Evolutionary conservation across 2,797 vertebrate genomes (phyloP).

Genomic region (Telmatherina bonti): DNA sequence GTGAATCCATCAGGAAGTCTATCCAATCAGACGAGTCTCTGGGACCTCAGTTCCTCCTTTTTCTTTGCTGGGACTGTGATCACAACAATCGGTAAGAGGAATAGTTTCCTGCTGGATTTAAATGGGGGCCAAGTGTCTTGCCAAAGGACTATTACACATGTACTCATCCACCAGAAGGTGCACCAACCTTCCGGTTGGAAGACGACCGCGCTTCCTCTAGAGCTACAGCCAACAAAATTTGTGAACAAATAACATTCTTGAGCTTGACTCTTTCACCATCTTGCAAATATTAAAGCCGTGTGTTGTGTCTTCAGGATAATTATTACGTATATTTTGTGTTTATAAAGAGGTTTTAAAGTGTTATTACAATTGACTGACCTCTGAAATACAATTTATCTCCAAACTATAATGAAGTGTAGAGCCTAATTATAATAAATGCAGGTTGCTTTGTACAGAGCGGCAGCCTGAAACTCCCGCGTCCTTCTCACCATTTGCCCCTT

Average conservation of each 20-base stretch:
- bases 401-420: not conserved
- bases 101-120: not conserved
- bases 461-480: slow-evolving; percentile 21
- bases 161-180: no score
- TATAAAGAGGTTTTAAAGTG: slow-evolving; percentile 4
- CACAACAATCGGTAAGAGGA: slow-evolving; percentile 95
- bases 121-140: no score
- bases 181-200: no score
- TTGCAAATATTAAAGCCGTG: not conserved
- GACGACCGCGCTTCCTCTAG: no score
- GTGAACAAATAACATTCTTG: no score
- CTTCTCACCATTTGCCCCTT: slow-evolving; percentile 23
- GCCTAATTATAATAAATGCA: slow-evolving; percentile 3
- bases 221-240: no score
- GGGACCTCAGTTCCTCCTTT: slow-evolving; percentile 99
- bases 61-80: slow-evolving; percentile 99
- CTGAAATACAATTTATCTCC: not conserved
- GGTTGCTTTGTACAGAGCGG: not conserved
- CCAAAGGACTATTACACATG: no score
- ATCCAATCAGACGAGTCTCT: slow-evolving; percentile 94
- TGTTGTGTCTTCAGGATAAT: not conserved
- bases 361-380: not conserved
- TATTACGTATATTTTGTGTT: not conserved
- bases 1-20: slow-evolving; percentile 94
- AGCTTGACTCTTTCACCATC: not conserved